These are phyloP conservation scores for honey bee (Apis mellifera) DNA, from an alignment of 1,140 invertebrate species.

Conservation along the genomic window DNA sequence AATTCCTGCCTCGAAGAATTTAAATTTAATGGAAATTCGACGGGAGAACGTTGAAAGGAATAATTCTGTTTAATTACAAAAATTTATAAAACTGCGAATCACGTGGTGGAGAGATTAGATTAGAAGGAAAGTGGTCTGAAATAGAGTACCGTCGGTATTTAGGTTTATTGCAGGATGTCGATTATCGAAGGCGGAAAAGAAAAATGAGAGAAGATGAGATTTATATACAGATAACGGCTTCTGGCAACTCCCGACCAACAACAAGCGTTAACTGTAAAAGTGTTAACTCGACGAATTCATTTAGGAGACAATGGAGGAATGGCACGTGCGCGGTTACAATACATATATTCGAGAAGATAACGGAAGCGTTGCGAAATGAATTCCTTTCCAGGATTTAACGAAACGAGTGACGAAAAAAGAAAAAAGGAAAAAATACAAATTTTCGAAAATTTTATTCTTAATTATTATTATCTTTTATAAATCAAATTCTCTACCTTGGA, in stretches of 20 bases:
- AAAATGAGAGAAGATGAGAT: slow-evolving; percentile 4
- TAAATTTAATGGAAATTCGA: no score
- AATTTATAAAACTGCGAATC: not conserved
- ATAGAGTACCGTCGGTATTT: not conserved
- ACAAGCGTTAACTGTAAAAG: slow-evolving; percentile 11
- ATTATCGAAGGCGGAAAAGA: slow-evolving; percentile 8
- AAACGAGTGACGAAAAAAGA: no score
- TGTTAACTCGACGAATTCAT: slow-evolving; percentile 3
- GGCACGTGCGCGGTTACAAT: not conserved
- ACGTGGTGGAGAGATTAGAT: not conserved
- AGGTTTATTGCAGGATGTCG: slow-evolving; percentile 35
- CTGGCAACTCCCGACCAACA: not conserved
- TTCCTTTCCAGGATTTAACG: not conserved
- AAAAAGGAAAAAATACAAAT: not conserved
- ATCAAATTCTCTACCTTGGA: no score
- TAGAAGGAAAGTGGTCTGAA: not conserved
- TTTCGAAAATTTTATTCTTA: no score
- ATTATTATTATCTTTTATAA: no score
- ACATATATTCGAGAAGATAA: not conserved
- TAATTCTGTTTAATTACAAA: no score
- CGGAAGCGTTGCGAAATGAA: not conserved
- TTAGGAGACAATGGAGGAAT: slow-evolving; percentile 1
- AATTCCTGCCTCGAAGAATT: no score
- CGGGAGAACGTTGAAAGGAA: no score
- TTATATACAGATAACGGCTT: slow-evolving; percentile 9